phyloP scores from a whole-genome alignment of 2,113 vertebrate genomes.

The Megalops atlanticus region DNA sequence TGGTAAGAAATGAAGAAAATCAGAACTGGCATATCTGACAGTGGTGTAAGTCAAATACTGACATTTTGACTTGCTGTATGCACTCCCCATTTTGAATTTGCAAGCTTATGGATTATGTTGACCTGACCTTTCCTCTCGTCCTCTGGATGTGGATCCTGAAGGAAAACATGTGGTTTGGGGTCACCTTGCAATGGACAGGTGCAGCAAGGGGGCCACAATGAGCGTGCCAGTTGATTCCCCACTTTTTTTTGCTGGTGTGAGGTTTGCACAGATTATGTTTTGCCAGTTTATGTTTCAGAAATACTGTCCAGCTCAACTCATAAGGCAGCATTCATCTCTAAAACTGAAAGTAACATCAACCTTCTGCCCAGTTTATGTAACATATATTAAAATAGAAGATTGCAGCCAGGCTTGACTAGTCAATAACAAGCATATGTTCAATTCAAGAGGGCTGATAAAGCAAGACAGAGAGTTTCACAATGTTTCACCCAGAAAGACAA shows the following conservation, averaged over 20 bases:
- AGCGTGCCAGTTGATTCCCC: neutral
- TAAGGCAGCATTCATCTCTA: neutral
- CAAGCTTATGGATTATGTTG: neutral
- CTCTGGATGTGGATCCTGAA: neutral
- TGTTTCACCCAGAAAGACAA: no score
- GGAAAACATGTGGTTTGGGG: neutral
- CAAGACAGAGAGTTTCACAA: neutral
- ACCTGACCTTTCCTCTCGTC: neutral
- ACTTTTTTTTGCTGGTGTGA: neutral
- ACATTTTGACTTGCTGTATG: neutral
- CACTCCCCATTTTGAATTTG: neutral
- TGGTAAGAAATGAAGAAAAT: no score
- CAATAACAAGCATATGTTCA: neutral
- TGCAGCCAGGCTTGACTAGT: neutral
- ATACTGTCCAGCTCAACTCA: neutral
- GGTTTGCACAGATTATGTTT: neutral
- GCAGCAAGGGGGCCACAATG: neutral
- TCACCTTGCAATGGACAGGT: neutral
- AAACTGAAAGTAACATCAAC: neutral
- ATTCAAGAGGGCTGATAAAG: neutral
- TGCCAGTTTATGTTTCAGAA: neutral
- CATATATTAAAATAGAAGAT: neutral
- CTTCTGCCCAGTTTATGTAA: neutral
- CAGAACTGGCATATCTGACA: no score
- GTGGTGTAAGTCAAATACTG: no score